Conservation (phyloP, 2,797 vertebrate genomes). For the Syncerus caffer region DNA sequence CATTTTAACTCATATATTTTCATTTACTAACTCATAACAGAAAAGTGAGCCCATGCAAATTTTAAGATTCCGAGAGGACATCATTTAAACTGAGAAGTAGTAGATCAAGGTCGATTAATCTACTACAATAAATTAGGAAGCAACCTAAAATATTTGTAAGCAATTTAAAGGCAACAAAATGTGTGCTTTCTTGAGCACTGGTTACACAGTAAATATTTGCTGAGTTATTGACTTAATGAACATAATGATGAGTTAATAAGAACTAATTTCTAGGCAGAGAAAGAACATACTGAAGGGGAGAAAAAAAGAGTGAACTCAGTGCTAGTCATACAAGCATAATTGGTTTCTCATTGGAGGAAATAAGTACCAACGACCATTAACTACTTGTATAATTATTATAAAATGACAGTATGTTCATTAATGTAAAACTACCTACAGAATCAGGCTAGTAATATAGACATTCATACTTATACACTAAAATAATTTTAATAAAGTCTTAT, state of each 20-base stretch:
- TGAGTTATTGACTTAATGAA: neutral
- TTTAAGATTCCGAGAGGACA: neutral
- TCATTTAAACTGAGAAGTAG: neutral
- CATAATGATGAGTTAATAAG: neutral
- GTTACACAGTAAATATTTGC: neutral
- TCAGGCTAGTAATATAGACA: neutral
- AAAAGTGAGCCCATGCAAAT: neutral
- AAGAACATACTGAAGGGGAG: neutral
- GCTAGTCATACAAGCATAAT: neutral
- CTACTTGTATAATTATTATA: neutral
- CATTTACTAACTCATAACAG: neutral
- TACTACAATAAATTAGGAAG: neutral
- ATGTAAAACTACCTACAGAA: neutral
- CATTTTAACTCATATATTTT: neutral
- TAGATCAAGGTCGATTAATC: neutral
- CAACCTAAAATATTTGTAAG: slow-evolving; percentile 34
- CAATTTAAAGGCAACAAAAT: slow-evolving; percentile 15
- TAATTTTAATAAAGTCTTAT: neutral
- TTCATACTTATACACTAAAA: neutral
- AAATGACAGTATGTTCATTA: neutral
- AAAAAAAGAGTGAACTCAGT: neutral
- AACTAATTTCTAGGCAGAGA: neutral
- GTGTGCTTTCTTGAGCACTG: neutral
- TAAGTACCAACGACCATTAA: neutral
- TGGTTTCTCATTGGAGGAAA: neutral